Base-by-base conservation (phyloP, 2,797 vertebrate genomes). In the Cyclura pinguis region DNA sequence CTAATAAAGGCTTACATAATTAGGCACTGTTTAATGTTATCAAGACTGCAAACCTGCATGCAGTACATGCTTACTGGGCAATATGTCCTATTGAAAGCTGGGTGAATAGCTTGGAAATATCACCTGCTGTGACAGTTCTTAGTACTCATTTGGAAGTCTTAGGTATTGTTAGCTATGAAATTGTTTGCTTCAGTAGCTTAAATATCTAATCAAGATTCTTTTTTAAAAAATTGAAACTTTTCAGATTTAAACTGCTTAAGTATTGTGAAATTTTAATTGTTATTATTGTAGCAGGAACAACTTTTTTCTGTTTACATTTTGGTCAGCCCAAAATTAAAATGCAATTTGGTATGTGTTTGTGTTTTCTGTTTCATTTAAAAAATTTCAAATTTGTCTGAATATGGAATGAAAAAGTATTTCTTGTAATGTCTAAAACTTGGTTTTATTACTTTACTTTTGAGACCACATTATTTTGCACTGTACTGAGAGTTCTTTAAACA, bases 361-460 rank as follows among this genome's bases (percentile, higher is more conserved):
- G 29, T 35, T 80, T 29, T 42, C 59, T 24, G 20, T 80, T 88
- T 88, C n/a, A 69, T 88, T 80, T 3, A 72, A 57, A 72, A 84
- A 69, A 1, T 7, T 42, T 50, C 14, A 64, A 67, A 67, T 67
- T 64, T 81, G 18, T 81, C 80, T 29, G 35, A 64, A 67, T 24
- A 42, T 64, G 24, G 38, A 13, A 13, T 35, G n/a, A 42, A 27
- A 18, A 67, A 42, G 22, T 84, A 69, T 69, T 85, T 67, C 18
- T 32, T 2, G 7, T 22, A 52, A 78, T 87, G 13, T 50, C 27
- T 78, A n/a, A 64, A n/a, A 64, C 18, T 22, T 77, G 20, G 38
- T 77, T 47, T 87, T 67, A 9, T 67, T 62, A 62, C 35, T 42
- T 27, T 87, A 52, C 32, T 87, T n/a, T 83, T 76, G 52, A 87